Base-by-base conservation (phyloP, 2,888 invertebrate species). In the Ichneumon xanthorius region DNA sequence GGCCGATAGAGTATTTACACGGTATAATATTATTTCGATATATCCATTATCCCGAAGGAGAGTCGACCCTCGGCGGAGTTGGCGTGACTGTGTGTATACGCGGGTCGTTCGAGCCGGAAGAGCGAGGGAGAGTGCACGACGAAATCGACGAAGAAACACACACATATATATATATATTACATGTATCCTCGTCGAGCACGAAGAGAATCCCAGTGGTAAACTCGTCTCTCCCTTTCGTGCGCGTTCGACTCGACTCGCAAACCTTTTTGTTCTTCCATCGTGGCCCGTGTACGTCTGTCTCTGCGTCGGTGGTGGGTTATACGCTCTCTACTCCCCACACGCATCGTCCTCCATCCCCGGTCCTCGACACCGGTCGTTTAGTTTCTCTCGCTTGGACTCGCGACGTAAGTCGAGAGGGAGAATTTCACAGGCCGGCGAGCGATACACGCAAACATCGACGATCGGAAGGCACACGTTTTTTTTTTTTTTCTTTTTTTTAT, bases 91-190 rank as follows among this genome's bases (percentile, higher is more conserved):
- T 48, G 61, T 70, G 55, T 63, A 37, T 30, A 45, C 70, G 67
- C 50, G 72, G 72, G 45, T 68, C 81, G 63, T 73, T 63, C 68
- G 73, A 79, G 70, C 85, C 85, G 85, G 82, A 82, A 85, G 79
- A 85, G 79, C 63, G 63, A 71, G 79, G 65, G 50, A 71, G 79
- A 82, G 80, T 77, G 77, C 79, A 78, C 76, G 75, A 50, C 33
- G 61, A 80, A 50, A 61, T 26, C 58, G 84, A 77, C n/a, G 70
- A 16, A 61, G 68, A 68, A 22, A 30, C 45, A 26, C n/a, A 16
- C 14, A 26, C 11, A 45, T 16, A 3, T 11, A 30, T n/a, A 50
- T 11, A 30, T 22, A 48, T 16, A 40, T 22, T 45, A 48, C 14
- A 37, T 14, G 3, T n/a, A 16, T 45, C 22, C 50, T 48, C 22